Conservation (phyloP, 2,797 vertebrate genomes). For the Sebastes kiyomatsui region DNA sequence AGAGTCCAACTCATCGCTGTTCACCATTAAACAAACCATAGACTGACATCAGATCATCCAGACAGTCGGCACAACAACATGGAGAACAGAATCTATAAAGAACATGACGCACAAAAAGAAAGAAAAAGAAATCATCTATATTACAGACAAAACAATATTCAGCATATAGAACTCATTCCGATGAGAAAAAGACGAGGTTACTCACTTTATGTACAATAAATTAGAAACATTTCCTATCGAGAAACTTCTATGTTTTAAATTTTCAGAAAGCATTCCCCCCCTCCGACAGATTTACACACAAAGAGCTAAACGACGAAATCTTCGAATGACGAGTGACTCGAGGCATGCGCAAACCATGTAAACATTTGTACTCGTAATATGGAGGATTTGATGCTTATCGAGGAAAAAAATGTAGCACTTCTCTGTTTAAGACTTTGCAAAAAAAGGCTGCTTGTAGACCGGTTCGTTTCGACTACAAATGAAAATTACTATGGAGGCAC, state of each 20-base stretch:
- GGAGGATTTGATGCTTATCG: slow-evolving; percentile 6
- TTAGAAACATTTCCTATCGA: slow-evolving; percentile 74
- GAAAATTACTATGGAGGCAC: background rate
- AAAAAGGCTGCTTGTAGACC: slow-evolving; percentile 15
- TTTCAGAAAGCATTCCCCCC: slow-evolving; percentile 40
- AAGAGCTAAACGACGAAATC: slow-evolving; percentile 63
- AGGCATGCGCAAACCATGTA: slow-evolving; percentile 82
- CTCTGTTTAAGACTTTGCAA: background rate
- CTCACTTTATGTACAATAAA: slow-evolving; percentile 83
- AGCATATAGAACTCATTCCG: slow-evolving; percentile 68
- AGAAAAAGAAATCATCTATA: slow-evolving; percentile 34
- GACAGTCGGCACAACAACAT: slow-evolving; percentile 67
- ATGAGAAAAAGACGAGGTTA: slow-evolving; percentile 64
- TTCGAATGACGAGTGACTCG: slow-evolving; percentile 43
- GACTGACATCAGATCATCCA: slow-evolving; percentile 43
- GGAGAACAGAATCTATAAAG: slow-evolving; percentile 66
- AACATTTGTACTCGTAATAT: slow-evolving; percentile 67
- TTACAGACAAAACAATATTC: slow-evolving; percentile 69
- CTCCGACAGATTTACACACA: slow-evolving; percentile 60
- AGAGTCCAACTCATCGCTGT: slow-evolving; percentile 8
- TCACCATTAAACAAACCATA: slow-evolving; percentile 29
- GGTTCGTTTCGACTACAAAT: background rate
- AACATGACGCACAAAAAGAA: slow-evolving; percentile 46
- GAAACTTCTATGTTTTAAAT: slow-evolving; percentile 52
- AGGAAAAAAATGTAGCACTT: background rate